Evolutionary conservation across 1,140 invertebrate genomes (phyloP).

Genomic region (Subanguina moxae): DNA sequence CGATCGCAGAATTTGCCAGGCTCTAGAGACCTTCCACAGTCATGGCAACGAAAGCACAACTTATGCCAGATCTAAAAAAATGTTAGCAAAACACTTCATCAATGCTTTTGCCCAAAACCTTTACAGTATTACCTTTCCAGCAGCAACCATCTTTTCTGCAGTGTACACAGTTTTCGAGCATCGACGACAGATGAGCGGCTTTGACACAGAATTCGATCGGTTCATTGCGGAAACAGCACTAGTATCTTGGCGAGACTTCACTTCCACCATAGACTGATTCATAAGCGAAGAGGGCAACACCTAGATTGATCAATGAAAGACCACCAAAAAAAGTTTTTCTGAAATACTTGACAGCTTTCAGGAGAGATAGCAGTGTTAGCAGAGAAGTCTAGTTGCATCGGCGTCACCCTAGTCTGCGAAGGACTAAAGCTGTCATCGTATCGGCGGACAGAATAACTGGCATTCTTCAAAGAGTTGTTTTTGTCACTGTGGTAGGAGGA

Average conservation of each 20-base stretch:
- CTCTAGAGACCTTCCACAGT: constrained; percentile 34
- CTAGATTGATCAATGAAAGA: background rate
- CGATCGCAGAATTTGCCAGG: constrained; percentile 36
- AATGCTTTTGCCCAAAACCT: background rate
- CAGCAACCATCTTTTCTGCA: constrained; percentile 34
- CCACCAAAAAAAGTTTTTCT: background rate
- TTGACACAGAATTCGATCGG: background rate
- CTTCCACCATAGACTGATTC: background rate
- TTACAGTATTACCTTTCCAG: constrained; percentile 16
- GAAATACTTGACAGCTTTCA: background rate
- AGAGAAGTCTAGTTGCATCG: too few species aligned
- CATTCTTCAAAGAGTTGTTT: background rate
- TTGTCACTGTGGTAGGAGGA: too few species aligned
- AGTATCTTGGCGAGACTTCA: background rate
- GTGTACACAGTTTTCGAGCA: constrained; percentile 24
- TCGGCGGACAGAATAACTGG: background rate
- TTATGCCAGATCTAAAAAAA: constrained; percentile 29
- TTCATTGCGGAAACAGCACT: background rate
- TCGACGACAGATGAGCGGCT: constrained; percentile 16
- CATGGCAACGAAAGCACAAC: constrained; percentile 29
- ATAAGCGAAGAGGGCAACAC: background rate
- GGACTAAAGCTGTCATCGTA: background rate
- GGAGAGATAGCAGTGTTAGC: background rate
- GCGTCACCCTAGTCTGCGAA: too few species aligned
- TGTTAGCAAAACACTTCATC: too few species aligned